Conservation (phyloP, 2,113 vertebrate species). For the Ursus arctos region DNA sequence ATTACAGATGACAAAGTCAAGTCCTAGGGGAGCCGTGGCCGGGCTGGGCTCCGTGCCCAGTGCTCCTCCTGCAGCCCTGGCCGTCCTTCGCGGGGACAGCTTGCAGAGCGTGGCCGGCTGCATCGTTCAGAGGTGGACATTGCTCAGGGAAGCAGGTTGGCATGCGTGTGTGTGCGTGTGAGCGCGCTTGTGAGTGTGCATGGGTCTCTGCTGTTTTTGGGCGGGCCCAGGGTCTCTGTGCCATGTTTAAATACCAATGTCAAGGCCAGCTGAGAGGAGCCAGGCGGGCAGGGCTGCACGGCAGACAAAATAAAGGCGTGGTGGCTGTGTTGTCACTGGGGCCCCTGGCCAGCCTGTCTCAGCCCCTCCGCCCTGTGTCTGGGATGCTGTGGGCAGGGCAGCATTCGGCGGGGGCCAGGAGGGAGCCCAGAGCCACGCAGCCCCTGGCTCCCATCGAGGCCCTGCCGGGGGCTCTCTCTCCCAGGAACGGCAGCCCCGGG, state of each 20-base stretch:
- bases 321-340: background rate
- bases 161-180: background rate
- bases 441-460: background rate
- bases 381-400: fast-evolving
- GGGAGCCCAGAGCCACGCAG: background rate
- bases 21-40: background rate
- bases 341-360: background rate
- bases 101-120: background rate
- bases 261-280: background rate
- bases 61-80: background rate
- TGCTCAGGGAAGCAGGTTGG: background rate
- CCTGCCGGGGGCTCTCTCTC: background rate
- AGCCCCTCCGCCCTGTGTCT: background rate
- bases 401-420: background rate
- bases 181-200: fast-evolving
- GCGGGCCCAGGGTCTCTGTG: background rate
- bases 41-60: background rate
- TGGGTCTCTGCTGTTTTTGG: background rate
- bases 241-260: background rate
- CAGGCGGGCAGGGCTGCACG: background rate
- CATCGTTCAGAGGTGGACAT: fast-evolving
- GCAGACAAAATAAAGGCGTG: background rate
- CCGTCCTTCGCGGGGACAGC: no score
- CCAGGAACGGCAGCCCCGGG: background rate
- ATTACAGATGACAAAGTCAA: background rate